phyloP scores from a whole-genome alignment of 2,113 vertebrate genomes.

The Cavia aperea region DNA sequence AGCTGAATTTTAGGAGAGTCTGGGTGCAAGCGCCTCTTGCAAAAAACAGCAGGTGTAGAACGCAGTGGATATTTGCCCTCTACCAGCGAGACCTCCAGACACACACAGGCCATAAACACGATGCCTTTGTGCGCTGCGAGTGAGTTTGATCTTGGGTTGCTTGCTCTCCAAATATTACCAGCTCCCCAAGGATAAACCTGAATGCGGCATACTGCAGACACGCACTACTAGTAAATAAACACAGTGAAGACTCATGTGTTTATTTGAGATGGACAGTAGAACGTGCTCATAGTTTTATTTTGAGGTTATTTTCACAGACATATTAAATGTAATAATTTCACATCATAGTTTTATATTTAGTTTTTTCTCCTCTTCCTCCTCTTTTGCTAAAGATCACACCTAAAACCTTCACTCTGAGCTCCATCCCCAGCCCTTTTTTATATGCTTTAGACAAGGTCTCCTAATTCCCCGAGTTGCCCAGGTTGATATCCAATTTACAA shows the following conservation, averaged over 20 bases:
- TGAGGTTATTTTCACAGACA: not conserved
- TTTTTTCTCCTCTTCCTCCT: not conserved
- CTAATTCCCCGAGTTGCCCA: not conserved
- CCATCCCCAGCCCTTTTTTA: not conserved
- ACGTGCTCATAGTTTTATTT: not conserved
- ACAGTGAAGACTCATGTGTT: not conserved
- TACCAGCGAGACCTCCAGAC: not conserved
- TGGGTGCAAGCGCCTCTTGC: not conserved
- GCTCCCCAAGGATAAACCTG: not conserved
- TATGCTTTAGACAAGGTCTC: not conserved
- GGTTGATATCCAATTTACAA: not conserved
- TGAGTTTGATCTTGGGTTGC: not conserved
- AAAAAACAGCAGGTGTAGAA: not conserved
- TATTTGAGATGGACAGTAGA: not conserved
- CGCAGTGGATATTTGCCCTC: not conserved
- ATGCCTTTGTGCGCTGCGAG: not conserved
- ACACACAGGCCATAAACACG: not conserved
- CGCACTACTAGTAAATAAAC: not conserved
- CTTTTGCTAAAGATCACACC: not conserved
- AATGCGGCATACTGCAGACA: not conserved
- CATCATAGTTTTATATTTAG: not conserved
- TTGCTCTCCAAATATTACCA: not conserved
- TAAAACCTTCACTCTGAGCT: not conserved
- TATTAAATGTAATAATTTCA: not conserved
- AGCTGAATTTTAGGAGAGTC: not conserved